These are phyloP conservation scores for Spodoptera exigua DNA, from an alignment of 2,888 invertebrate species.

Conservation along the genomic window DNA sequence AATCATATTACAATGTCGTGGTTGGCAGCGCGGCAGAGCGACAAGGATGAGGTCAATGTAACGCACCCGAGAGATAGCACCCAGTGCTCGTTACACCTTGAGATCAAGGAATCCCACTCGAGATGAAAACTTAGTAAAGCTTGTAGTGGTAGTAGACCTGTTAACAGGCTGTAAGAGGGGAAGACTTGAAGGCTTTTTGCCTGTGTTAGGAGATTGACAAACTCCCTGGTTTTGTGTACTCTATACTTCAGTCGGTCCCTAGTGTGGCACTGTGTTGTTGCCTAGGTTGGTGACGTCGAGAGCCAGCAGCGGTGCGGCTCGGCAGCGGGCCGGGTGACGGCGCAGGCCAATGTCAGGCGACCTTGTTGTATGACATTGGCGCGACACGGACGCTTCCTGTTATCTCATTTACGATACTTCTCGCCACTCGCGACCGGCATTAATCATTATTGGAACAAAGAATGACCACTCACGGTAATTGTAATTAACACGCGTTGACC, in stretches of 20 bases:
- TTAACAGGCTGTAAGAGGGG: no score
- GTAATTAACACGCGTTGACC: constrained; percentile 86
- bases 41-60: constrained; percentile 42
- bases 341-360: constrained; percentile 61
- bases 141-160: not conserved
- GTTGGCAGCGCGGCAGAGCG: constrained; percentile 38
- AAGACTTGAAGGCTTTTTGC: no score
- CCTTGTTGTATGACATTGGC: constrained; percentile 85
- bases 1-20: constrained; percentile 46
- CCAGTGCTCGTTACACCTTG: constrained; percentile 31
- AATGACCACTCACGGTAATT: constrained; percentile 89
- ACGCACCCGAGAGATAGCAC: constrained; percentile 26
- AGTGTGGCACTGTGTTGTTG: not conserved
- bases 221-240: no score
- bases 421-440: constrained; percentile 83
- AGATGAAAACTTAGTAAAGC: not conserved
- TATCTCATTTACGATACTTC: constrained; percentile 85
- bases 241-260: no score
- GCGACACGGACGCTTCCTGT: constrained; percentile 86
- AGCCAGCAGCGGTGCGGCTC: constrained; percentile 5
- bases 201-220: no score
- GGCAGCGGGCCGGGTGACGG: constrained; percentile 45
- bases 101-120: constrained; percentile 10
- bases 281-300: not conserved
- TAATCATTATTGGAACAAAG: constrained; percentile 89